Evolutionary conservation across 2,888 invertebrate species (phyloP), one percentile per base, ranked within the genome.

Genomic region (Parnassius apollo): DNA sequence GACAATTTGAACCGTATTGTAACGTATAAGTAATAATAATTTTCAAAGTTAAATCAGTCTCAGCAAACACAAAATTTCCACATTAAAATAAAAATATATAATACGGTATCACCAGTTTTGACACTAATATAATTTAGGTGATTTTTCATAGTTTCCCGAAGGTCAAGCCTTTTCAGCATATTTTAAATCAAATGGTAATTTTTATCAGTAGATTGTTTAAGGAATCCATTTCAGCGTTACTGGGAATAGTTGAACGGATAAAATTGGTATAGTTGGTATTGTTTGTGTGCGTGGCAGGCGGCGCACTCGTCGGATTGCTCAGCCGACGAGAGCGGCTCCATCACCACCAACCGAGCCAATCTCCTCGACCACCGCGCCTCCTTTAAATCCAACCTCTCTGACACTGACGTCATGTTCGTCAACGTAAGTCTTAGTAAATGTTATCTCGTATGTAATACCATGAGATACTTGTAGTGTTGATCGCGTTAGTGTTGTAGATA

Each of bases 341-440:
- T 96, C 88, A 95, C 96, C 76, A 96, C 95, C 81, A 95, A 95
- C 91, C 94, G 96, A 74, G 93, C 93, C 76, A 93, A 93, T 78
- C 95, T 95, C 77, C 95, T 93, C 93, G 94, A 93, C 85, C 95
- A 93, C 87, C 94, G 94, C 86, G 94, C 94, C 83, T 95, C 94
- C 84, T 96, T 97, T 93, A 95, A 98, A 81, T 97, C 97, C 76
- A 97, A 98, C 74, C 96, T 98, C 78, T 98, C 98, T 75, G 98
- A 98, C 89, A 98, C 97, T 80, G 98, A 98, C 93, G 96, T 96
- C 82, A 96, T 97, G 91, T 95, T 96, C 83, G 94, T 96, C 87
- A 96, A 96, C 93, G 97, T 97, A 94, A 95, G 95, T 94, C 89
- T 74, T 84, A 82, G 81, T 80, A 75, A 73, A 70, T 79, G 76